A percentile compares a stretch with the other conserved stretches of the same genome.
Evolutionary conservation across 2,113 vertebrate species (phyloP).

Genomic region (Neotoma lepida): DNA sequence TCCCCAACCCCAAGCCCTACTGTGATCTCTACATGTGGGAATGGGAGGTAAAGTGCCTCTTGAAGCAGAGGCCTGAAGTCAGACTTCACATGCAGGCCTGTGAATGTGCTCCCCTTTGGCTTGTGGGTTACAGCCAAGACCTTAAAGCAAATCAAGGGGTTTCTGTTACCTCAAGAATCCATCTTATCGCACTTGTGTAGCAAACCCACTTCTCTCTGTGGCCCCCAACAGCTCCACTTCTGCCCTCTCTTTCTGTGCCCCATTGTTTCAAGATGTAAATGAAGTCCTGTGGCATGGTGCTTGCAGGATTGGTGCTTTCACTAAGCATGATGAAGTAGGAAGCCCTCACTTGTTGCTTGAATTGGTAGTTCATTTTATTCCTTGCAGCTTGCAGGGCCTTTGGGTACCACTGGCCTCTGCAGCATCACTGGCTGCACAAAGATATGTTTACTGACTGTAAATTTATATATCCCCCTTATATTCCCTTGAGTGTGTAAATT

Average conservation of each 20-base stretch:
- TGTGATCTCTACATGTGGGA: not conserved
- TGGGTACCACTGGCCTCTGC: not conserved
- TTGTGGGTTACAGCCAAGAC: accelerated
- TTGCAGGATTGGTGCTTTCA: not conserved
- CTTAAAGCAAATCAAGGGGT: not conserved
- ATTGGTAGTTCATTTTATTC: not conserved
- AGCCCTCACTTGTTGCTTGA: accelerated
- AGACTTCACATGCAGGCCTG: accelerated
- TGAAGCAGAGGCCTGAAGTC: not conserved
- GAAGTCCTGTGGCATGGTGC: accelerated
- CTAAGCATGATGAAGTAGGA: not conserved
- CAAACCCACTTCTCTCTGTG: not conserved
- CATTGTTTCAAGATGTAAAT: not conserved
- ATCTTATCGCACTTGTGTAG: not conserved
- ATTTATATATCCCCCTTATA: not conserved
- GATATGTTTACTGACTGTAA: accelerated
- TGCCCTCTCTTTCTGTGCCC: not conserved
- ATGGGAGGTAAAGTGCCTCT: not conserved
- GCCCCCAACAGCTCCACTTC: accelerated
- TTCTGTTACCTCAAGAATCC: too few species aligned
- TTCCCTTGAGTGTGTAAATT: too few species aligned
- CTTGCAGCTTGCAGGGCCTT: not conserved
- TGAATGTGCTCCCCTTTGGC: not conserved
- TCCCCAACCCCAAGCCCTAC: not conserved
- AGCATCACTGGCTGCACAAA: accelerated